These are phyloP conservation scores for Drosophila anomelani DNA, from an alignment of 2,888 invertebrate genomes.

Conservation along the genomic window DNA sequence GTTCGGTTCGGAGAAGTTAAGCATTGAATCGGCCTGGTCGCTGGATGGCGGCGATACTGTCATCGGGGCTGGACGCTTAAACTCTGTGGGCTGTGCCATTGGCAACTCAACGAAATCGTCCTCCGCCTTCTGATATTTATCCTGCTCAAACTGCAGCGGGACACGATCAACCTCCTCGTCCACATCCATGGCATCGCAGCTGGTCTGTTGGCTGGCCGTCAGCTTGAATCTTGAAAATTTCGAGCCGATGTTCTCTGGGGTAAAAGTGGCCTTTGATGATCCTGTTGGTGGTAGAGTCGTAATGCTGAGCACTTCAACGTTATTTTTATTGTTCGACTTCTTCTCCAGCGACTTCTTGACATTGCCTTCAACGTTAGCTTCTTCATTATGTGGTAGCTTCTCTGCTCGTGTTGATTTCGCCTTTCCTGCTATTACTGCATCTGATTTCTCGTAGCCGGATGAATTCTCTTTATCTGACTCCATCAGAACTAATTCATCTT, in stretches of 20 bases:
- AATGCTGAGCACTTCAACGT: neutral
- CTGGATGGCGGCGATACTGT: slow-evolving; percentile 3
- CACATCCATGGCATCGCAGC: neutral
- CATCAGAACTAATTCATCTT: neutral
- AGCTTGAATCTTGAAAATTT: neutral
- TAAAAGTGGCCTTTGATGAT: neutral
- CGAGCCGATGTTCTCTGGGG: neutral
- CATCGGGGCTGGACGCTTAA: neutral
- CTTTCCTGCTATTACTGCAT: neutral
- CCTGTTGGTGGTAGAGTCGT: neutral
- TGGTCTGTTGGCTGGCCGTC: neutral
- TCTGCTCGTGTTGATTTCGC: neutral
- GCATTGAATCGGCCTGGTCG: neutral
- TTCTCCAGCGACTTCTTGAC: neutral
- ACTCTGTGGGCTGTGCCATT: slow-evolving; percentile 3
- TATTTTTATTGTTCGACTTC: neutral
- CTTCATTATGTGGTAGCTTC: neutral
- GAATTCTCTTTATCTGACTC: neutral
- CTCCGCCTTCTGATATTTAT: neutral
- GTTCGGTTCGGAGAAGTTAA: neutral
- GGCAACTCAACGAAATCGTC: neutral
- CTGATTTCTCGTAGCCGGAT: too few species aligned
- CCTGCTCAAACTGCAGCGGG: neutral
- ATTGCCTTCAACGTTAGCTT: neutral
- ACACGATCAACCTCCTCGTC: neutral